Conservation (phyloP, 2,888 invertebrate genomes). For the Drosophila gaucha region DNA sequence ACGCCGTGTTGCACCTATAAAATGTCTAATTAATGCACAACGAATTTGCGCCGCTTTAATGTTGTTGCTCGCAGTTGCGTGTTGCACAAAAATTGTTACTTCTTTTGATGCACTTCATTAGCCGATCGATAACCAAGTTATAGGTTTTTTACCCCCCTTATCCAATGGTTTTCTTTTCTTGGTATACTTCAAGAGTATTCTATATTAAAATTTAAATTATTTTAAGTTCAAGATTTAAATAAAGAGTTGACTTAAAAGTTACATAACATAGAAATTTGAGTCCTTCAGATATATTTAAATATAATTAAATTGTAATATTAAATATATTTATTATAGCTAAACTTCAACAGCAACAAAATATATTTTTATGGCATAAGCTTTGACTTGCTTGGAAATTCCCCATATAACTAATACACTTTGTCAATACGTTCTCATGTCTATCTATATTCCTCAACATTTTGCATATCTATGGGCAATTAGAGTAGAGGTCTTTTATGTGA, state of each 20-base stretch:
- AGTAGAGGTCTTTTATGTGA: conserved; percentile 4
- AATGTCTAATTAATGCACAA: conserved; percentile 79
- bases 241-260: too few relatives aligned
- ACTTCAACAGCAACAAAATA: too few relatives aligned
- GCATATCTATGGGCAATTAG: not conserved
- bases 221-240: too few relatives aligned
- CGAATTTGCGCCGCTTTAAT: conserved; percentile 75
- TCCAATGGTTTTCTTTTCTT: too few relatives aligned
- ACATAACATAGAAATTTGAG: too few relatives aligned
- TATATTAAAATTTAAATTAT: too few relatives aligned
- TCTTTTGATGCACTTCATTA: conserved; percentile 29
- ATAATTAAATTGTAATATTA: too few relatives aligned
- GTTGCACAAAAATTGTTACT: conserved; percentile 17
- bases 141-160: too few relatives aligned
- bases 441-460: not conserved
- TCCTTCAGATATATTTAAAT: too few relatives aligned
- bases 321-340: too few relatives aligned
- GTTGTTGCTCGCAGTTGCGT: conserved; percentile 33
- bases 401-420: conserved; percentile 2
- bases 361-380: too few relatives aligned
- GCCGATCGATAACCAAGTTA: conserved; percentile 44
- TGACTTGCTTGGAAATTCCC: not conserved
- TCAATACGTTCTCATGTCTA: not conserved
- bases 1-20: conserved; percentile 77
- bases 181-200: too few relatives aligned